Conservation (phyloP, 2,888 invertebrate genomes). For the Diarsia rubi region DNA sequence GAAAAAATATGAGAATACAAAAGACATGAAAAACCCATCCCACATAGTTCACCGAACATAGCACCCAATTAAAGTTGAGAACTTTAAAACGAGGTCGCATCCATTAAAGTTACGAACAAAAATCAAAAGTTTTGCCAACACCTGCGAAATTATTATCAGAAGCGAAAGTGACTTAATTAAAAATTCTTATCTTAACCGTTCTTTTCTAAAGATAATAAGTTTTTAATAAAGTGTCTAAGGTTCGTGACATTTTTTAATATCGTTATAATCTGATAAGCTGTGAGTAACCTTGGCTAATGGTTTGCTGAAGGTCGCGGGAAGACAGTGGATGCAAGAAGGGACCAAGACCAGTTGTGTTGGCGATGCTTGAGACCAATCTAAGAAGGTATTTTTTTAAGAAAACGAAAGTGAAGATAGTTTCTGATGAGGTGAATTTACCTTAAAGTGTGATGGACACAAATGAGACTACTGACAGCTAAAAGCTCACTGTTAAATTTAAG, state of each 20-base stretch:
- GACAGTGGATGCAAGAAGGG: neutral
- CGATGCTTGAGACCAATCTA: neutral
- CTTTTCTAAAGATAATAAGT: slow-evolving; percentile 34
- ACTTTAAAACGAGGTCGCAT: slow-evolving; percentile 40
- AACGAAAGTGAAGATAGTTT: neutral
- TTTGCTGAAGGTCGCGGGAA: neutral
- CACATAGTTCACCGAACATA: slow-evolving; percentile 27
- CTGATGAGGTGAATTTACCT: neutral
- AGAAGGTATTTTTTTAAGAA: too few relatives aligned
- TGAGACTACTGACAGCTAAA: neutral
- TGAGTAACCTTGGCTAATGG: neutral
- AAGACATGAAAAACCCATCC: slow-evolving; percentile 1
- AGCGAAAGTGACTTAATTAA: slow-evolving; percentile 50
- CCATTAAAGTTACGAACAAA: slow-evolving; percentile 50
- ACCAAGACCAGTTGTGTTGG: too few relatives aligned
- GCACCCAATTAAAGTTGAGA: slow-evolving; percentile 38
- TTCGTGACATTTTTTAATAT: slow-evolving; percentile 3
- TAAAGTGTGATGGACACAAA: neutral
- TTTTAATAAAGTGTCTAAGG: slow-evolving; percentile 17
- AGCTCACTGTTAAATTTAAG: neutral
- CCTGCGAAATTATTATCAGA: slow-evolving; percentile 52
- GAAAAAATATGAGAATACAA: neutral
- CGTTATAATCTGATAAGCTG: neutral
- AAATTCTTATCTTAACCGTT: slow-evolving; percentile 46
- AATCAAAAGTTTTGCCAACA: slow-evolving; percentile 50